Evolutionary conservation across 2,113 vertebrate species (phyloP).

Genomic region (Platichthys stellatus): DNA sequence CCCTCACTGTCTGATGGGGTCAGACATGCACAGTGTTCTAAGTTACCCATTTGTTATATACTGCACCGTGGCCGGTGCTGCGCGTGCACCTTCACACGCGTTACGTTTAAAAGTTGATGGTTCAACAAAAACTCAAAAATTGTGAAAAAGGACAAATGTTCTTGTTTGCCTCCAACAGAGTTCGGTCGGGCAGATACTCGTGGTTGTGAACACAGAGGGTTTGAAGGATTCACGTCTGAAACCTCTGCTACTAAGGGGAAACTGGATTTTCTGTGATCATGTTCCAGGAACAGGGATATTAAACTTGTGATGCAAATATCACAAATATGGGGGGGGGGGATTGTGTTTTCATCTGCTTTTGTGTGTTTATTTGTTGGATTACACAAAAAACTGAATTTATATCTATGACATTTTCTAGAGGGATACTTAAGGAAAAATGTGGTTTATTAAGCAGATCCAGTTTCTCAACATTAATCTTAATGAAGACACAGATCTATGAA

Average conservation of each 20-base stretch:
- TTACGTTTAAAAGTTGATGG: constrained; percentile 38
- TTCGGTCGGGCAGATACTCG: constrained; percentile 47
- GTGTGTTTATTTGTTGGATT: too few relatives aligned
- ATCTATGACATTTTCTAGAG: too few relatives aligned
- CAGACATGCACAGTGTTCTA: constrained; percentile 58
- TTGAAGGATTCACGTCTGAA: neutral
- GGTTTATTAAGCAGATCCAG: too few relatives aligned
- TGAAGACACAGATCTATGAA: too few relatives aligned
- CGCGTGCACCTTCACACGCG: constrained; percentile 37
- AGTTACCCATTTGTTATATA: constrained; percentile 27
- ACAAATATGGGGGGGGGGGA: too few relatives aligned
- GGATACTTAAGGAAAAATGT: too few relatives aligned
- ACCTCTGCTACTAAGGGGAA: neutral
- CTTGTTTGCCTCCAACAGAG: constrained; percentile 14
- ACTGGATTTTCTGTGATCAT: neutral
- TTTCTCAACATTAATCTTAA: too few relatives aligned
- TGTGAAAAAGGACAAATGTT: constrained; percentile 4
- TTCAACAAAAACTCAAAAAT: constrained; percentile 25
- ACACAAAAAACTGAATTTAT: too few relatives aligned
- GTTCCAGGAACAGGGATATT: neutral
- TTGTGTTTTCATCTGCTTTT: too few relatives aligned
- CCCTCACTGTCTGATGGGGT: constrained; percentile 48
- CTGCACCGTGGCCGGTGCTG: constrained; percentile 44
- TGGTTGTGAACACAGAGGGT: constrained; percentile 17
- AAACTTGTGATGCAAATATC: too few relatives aligned